These are phyloP conservation scores for Capreolus pygargus DNA, from an alignment of 2,113 vertebrate genomes.

Conservation along the genomic window DNA sequence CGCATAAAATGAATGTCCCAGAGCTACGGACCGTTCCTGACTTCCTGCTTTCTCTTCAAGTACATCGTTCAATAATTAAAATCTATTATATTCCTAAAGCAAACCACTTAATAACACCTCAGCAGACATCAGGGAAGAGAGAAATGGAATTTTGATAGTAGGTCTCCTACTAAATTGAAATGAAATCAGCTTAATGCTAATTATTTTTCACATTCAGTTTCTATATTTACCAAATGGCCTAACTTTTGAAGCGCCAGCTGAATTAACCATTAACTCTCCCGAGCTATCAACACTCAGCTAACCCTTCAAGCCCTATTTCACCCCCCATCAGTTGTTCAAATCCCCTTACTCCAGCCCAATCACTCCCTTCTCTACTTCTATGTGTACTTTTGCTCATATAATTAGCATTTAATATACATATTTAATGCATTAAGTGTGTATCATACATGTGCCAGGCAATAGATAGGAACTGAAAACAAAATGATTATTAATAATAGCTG, in stretches of 20 bases:
- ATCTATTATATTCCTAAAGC: slow-evolving; percentile 44
- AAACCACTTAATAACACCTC: slow-evolving; percentile 49
- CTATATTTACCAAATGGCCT: slow-evolving; percentile 42
- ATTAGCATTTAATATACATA: background rate
- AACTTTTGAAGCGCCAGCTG: background rate
- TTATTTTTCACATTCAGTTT: slow-evolving; percentile 31
- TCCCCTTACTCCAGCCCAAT: background rate
- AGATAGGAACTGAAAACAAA: background rate
- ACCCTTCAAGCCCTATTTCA: background rate
- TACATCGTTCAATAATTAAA: slow-evolving; percentile 35
- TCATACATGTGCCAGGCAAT: background rate
- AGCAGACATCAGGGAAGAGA: background rate
- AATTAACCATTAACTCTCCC: background rate
- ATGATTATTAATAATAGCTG: background rate
- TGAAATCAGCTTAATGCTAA: slow-evolving; percentile 40
- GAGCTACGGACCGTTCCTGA: background rate
- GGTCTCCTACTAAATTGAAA: slow-evolving; percentile 9
- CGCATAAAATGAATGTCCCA: background rate
- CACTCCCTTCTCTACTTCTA: background rate
- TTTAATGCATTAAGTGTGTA: background rate
- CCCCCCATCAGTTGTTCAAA: background rate
- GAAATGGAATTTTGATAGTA: slow-evolving; percentile 41
- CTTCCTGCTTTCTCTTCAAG: slow-evolving; percentile 39
- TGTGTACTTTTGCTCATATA: background rate
- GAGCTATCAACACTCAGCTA: background rate